Evolutionary conservation across 2,797 vertebrate species (phyloP).

Genomic region (Alca torda): DNA sequence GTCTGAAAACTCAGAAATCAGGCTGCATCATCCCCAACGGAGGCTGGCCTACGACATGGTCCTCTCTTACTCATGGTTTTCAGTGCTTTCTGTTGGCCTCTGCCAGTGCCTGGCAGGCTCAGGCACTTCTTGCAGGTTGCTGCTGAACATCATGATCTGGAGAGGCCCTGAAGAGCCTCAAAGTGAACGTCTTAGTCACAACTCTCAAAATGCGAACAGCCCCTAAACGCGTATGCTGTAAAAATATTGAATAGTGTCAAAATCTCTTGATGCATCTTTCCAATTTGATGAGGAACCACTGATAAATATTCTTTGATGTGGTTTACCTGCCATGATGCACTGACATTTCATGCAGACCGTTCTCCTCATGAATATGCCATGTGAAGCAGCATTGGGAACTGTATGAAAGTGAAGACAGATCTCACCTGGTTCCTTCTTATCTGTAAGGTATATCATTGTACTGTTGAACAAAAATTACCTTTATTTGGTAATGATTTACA

Average conservation of each 20-base stretch:
- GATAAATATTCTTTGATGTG: background rate
- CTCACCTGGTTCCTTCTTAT: background rate
- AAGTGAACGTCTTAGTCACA: background rate
- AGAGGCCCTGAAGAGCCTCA: background rate
- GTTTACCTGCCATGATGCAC: background rate
- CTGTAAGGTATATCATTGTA: background rate
- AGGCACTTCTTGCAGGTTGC: background rate
- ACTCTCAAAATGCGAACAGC: background rate
- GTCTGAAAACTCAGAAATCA: background rate
- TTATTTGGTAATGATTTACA: background rate
- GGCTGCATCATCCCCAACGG: background rate
- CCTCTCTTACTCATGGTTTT: background rate
- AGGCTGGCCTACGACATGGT: background rate
- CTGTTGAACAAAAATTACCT: background rate
- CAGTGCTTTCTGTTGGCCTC: background rate
- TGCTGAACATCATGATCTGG: background rate
- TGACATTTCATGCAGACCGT: background rate
- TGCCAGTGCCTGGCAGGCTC: no score
- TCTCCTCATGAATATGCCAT: background rate
- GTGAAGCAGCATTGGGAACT: background rate
- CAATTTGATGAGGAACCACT: background rate
- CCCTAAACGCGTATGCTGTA: background rate
- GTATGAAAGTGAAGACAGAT: background rate
- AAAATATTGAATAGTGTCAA: background rate
- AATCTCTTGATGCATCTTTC: background rate